These are phyloP conservation scores for Casuarius casuarius DNA, from an alignment of 2,113 vertebrate species.

Conservation along the genomic window DNA sequence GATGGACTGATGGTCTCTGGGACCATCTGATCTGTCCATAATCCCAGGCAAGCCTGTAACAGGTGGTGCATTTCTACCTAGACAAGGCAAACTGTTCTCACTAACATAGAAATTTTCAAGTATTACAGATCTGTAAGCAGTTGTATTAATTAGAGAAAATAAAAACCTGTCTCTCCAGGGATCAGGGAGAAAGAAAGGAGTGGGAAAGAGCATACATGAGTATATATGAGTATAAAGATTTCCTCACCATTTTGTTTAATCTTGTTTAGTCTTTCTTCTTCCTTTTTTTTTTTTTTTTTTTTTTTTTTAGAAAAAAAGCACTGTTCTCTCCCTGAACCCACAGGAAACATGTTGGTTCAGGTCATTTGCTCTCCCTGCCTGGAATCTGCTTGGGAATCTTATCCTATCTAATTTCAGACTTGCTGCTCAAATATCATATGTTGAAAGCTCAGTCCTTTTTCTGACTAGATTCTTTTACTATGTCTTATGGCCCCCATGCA, in stretches of 20 bases:
- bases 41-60: neutral
- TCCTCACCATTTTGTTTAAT: neutral
- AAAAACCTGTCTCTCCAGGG: neutral
- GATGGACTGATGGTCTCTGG: neutral
- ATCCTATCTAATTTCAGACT: neutral
- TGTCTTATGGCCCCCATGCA: neutral
- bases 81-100: neutral
- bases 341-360: neutral
- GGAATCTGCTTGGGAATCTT: neutral
- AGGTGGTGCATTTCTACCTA: neutral
- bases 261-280: neutral
- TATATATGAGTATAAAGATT: neutral
- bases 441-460: neutral
- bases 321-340: neutral
- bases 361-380: neutral
- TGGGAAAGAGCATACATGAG: neutral
- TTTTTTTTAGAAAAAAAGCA: neutral
- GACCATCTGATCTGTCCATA: neutral
- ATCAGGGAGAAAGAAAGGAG: neutral
- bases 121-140: neutral
- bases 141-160: neutral
- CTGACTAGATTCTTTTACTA: neutral
- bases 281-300: too few relatives aligned
- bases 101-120: neutral
- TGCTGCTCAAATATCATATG: neutral